These are phyloP conservation scores for Mercenaria mercenaria DNA, from an alignment of 1,140 invertebrate species.

Conservation along the genomic window DNA sequence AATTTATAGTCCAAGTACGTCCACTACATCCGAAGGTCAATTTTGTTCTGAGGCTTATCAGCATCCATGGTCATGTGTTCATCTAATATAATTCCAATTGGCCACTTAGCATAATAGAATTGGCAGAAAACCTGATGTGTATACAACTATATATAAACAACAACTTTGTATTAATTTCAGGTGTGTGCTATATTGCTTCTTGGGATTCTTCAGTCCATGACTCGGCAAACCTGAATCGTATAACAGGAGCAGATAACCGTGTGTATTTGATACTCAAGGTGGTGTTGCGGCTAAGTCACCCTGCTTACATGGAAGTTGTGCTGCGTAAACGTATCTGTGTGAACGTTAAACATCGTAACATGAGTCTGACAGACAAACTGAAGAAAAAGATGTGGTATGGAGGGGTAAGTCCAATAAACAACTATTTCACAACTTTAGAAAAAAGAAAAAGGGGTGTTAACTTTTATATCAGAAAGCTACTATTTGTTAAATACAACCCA, in stretches of 20 bases:
- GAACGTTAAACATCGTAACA: slow-evolving; percentile 94
- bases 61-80: background rate
- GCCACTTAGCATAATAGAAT: background rate
- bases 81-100: background rate
- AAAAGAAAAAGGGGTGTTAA: too few species aligned
- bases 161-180: slow-evolving; percentile 78
- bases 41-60: background rate
- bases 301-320: slow-evolving; percentile 98
- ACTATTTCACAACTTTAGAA: too few species aligned
- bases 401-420: slow-evolving; percentile 77
- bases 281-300: slow-evolving; percentile 97
- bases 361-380: slow-evolving; percentile 82
- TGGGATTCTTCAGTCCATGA: slow-evolving; percentile 99
- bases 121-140: too few species aligned
- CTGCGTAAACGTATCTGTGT: slow-evolving; percentile 97
- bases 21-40: background rate
- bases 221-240: slow-evolving; percentile 91
- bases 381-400: slow-evolving; percentile 82
- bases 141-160: too few species aligned
- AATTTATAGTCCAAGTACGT: background rate
- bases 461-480: too few species aligned
- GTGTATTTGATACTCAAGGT: slow-evolving; percentile 96
- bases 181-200: slow-evolving; percentile 94
- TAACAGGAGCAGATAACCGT: slow-evolving; percentile 87
- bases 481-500: too few species aligned